Evolutionary conservation across 2,888 invertebrate genomes (phyloP).

Genomic region (Electrophaes corylata): DNA sequence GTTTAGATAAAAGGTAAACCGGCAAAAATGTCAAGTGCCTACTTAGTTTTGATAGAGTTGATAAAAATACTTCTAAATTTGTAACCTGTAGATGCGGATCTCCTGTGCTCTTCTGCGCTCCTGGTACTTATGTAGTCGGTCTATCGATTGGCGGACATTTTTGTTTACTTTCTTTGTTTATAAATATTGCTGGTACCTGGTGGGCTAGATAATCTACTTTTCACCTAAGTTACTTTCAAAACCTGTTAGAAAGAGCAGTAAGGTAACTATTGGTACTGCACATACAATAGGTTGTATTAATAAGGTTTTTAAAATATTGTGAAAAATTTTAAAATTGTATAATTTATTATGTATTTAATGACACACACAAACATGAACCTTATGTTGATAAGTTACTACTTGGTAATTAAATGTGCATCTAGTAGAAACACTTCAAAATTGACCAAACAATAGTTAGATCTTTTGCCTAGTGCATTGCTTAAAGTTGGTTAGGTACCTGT

Average conservation of each 20-base stretch:
- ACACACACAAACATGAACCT: too few species aligned
- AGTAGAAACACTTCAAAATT: too few species aligned
- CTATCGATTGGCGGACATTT: constrained; percentile 49
- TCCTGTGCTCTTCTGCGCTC: constrained; percentile 45
- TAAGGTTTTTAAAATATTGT: too few species aligned
- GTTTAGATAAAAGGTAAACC: constrained; percentile 10
- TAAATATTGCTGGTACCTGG: constrained; percentile 40
- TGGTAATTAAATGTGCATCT: too few species aligned
- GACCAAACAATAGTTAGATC: too few species aligned
- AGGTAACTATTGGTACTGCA: too few species aligned
- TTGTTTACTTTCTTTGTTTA: constrained; percentile 47
- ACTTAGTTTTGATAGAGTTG: neutral
- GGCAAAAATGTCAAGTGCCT: constrained; percentile 9
- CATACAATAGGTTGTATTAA: too few species aligned
- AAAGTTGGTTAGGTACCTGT: too few species aligned
- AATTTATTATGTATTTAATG: too few species aligned
- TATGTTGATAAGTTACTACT: too few species aligned
- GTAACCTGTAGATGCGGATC: constrained; percentile 50
- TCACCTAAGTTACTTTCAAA: neutral
- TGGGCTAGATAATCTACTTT: neutral
- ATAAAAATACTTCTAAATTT: constrained; percentile 35
- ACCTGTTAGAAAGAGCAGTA: neutral
- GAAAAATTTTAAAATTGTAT: too few species aligned
- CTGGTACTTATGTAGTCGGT: constrained; percentile 54
- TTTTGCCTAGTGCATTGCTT: too few species aligned